Evolutionary conservation across 2,113 vertebrate species (phyloP).

Genomic region (Oryzias javanicus): DNA sequence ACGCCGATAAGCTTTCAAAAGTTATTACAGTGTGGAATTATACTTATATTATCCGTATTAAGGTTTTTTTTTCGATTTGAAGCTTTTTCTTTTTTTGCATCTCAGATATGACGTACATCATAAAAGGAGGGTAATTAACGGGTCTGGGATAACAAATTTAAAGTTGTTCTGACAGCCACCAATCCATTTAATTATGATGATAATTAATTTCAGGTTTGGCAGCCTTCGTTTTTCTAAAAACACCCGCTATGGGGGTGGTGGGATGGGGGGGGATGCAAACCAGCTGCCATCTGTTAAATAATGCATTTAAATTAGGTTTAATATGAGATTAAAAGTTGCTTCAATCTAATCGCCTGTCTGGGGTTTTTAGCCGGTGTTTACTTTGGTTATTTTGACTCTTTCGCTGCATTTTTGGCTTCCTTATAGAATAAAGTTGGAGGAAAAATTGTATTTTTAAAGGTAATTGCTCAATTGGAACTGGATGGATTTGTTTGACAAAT

Average conservation of each 20-base stretch:
- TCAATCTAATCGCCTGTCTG: too few relatives aligned
- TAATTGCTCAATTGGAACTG: too few relatives aligned
- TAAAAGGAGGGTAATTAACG: not conserved
- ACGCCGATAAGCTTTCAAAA: too few relatives aligned
- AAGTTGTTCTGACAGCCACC: not conserved
- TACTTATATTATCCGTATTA: not conserved
- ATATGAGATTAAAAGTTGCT: too few relatives aligned
- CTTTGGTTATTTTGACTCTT: too few relatives aligned
- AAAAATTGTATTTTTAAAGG: too few relatives aligned
- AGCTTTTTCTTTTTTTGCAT: not conserved
- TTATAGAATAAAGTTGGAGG: too few relatives aligned
- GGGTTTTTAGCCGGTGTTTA: too few relatives aligned
- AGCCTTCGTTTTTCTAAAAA: slow-evolving; percentile 3
- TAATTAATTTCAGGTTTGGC: slow-evolving; percentile 9
- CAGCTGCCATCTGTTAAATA: not conserved
- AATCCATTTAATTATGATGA: not conserved
- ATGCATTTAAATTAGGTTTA: not conserved
- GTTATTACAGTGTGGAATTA: not conserved
- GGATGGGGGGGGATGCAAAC: not conserved
- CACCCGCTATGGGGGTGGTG: not conserved
- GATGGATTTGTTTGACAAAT: too few relatives aligned
- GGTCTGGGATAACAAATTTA: not conserved
- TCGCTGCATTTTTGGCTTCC: too few relatives aligned
- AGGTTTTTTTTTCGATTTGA: not conserved
- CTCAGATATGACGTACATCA: not conserved